A percentile compares a stretch with the other conserved stretches of the same genome.
Evolutionary conservation across 2,113 vertebrate species (phyloP).

Genomic region (Periophthalmodon schlosseri): DNA sequence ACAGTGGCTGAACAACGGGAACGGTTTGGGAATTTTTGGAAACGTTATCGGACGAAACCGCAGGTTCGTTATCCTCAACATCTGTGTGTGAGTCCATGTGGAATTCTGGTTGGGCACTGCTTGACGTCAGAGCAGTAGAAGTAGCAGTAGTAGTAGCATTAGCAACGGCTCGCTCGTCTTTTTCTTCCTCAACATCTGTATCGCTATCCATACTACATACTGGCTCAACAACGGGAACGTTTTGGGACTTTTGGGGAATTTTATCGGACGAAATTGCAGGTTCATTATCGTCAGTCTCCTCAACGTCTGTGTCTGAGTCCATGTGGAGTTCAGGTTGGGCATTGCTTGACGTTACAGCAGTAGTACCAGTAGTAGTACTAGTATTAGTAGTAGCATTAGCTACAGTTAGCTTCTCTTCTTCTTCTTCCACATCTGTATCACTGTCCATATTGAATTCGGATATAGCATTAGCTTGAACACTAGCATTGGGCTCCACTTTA

Average conservation of each 20-base stretch:
- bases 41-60: neutral
- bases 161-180: slow-evolving; percentile 5
- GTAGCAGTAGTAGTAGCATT: neutral
- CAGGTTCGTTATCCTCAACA: neutral
- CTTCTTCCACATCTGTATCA: slow-evolving; percentile 66
- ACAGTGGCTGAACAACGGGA: neutral
- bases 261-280: neutral
- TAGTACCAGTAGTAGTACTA: neutral
- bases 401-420: slow-evolving; percentile 18
- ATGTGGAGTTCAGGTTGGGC: neutral
- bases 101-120: neutral
- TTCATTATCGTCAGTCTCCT: neutral
- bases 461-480: slow-evolving; percentile 16
- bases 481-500: slow-evolving; percentile 18
- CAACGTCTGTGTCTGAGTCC: neutral
- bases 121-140: neutral
- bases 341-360: neutral
- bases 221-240: neutral
- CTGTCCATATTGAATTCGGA: slow-evolving; percentile 58
- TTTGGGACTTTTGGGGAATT: neutral
- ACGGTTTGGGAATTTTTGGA: neutral
- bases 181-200: slow-evolving; percentile 61
- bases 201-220: slow-evolving; percentile 48
- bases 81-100: neutral
- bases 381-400: neutral